Evolutionary conservation across 1,140 invertebrate genomes (phyloP).

Genomic region (Calliphora vicina): DNA sequence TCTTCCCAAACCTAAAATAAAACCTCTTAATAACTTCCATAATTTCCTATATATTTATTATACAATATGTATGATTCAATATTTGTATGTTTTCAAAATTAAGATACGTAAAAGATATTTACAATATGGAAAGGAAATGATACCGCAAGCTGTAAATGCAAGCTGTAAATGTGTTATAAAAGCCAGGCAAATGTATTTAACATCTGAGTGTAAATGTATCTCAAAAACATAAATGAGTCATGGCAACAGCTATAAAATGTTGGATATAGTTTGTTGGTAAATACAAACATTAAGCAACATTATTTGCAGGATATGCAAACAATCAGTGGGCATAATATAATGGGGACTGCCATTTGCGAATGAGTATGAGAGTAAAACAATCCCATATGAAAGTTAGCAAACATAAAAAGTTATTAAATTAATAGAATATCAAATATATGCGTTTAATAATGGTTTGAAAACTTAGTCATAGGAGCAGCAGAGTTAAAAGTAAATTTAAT

Average conservation of each 20-base stretch:
- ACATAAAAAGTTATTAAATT: background rate
- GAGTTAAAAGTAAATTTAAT: too few species aligned
- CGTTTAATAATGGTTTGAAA: too few species aligned
- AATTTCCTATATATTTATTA: too few species aligned
- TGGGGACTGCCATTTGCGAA: background rate
- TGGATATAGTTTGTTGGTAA: background rate
- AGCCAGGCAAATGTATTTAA: background rate
- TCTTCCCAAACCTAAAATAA: too few species aligned
- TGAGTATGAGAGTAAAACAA: background rate
- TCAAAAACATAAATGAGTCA: background rate
- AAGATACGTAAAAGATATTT: background rate
- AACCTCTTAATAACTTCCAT: too few species aligned
- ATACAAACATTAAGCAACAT: background rate
- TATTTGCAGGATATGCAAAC: slow-evolving; percentile 7
- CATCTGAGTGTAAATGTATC: background rate
- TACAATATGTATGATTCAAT: background rate
- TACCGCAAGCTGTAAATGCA: background rate
- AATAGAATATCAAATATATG: too few species aligned
- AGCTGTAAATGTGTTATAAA: background rate
- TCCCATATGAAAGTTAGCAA: background rate
- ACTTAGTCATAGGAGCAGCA: too few species aligned
- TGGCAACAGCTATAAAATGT: background rate
- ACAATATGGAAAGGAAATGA: background rate
- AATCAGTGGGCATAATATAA: background rate
- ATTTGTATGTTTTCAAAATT: slow-evolving; percentile 3